Conservation (phyloP, 2,113 vertebrate species). For the Ciconia stormi region DNA sequence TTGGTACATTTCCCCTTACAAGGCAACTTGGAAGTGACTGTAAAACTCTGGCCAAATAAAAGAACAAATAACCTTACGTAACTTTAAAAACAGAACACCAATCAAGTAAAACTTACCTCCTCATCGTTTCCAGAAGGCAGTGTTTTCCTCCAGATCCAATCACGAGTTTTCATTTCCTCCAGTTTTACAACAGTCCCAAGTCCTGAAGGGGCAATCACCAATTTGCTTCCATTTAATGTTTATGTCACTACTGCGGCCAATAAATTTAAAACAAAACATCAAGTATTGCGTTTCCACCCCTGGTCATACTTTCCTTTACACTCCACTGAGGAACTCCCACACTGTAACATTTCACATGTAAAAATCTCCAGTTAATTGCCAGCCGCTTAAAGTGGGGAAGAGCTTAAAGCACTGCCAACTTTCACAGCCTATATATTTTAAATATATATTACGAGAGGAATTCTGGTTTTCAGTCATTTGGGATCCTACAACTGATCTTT, state of each 20-base stretch:
- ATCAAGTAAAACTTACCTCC: not conserved
- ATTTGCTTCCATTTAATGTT: not conserved
- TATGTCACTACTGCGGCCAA: not conserved
- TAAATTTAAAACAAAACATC: not conserved
- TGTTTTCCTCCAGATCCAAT: not conserved
- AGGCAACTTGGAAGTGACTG: not conserved
- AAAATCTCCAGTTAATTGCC: not conserved
- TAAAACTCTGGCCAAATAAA: not conserved
- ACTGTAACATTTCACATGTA: not conserved
- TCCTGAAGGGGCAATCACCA: not conserved
- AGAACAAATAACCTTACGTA: not conserved
- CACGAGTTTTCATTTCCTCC: not conserved
- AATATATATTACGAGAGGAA: not conserved
- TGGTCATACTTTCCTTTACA: slow-evolving; percentile 9
- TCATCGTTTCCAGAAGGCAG: not conserved
- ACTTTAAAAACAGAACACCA: not conserved
- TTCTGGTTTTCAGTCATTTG: not conserved
- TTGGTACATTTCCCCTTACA: not conserved
- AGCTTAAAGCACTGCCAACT: not conserved
- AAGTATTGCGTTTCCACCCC: not conserved
- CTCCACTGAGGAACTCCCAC: not conserved
- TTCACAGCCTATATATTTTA: not conserved
- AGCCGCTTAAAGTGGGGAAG: not conserved
- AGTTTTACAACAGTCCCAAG: not conserved
- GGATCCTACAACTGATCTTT: not conserved